phyloP scores from a whole-genome alignment of 2,888 invertebrate species.

The Coecobrya sp. region DNA sequence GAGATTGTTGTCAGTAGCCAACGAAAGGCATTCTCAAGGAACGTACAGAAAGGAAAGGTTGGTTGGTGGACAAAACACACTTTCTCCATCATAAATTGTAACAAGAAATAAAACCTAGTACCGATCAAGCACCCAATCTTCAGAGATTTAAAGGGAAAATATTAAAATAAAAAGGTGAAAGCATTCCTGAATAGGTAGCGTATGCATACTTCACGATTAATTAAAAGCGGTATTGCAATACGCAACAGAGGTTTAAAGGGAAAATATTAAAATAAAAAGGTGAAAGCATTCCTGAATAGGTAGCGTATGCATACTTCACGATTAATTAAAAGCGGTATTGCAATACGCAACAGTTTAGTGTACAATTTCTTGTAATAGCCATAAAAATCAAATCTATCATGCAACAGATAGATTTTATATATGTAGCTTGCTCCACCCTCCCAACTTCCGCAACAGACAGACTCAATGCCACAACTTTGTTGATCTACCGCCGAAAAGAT shows the following conservation, averaged over 20 bases:
- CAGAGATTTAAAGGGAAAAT: neutral
- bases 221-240: no score
- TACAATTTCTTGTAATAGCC: neutral
- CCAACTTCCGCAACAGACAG: neutral
- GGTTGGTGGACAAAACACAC: no score
- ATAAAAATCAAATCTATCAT: neutral
- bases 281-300: neutral
- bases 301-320: neutral
- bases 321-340: no score
- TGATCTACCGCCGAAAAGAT: neutral
- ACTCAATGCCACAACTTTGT: neutral
- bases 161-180: neutral
- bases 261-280: neutral
- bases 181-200: neutral
- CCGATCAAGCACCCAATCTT: no score
- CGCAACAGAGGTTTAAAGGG: neutral
- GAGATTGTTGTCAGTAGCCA: no score
- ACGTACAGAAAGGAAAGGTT: no score
- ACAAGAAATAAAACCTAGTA: no score
- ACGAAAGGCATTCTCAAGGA: no score
- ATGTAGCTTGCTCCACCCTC: neutral
- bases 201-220: neutral
- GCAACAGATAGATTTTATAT: slow-evolving; percentile 9
- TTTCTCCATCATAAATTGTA: no score
- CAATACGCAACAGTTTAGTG: neutral